Evolutionary conservation across 92 coral and sea anemone genomes (phyloP).

Genomic region (Phenganax stokvisi): DNA sequence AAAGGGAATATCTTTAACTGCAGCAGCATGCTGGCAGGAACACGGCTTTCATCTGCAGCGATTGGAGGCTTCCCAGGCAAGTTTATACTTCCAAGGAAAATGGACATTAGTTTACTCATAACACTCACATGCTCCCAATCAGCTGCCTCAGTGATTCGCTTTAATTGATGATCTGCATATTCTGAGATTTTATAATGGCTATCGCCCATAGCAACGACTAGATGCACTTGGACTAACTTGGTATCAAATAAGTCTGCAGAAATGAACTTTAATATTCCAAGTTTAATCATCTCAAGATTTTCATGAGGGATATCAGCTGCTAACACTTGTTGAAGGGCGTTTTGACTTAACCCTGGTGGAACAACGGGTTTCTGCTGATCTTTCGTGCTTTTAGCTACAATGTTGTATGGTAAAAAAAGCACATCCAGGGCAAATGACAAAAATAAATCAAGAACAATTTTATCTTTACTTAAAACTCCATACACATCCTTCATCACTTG

Average conservation of each 20-base stretch:
- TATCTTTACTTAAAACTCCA: constrained; percentile 18
- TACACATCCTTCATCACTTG: constrained; percentile 27
- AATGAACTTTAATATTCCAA: constrained; percentile 72
- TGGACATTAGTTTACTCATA: constrained; percentile 66
- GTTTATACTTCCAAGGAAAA: constrained; percentile 72
- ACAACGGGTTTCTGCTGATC: constrained; percentile 38
- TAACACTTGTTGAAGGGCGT: constrained; percentile 57
- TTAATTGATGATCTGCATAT: constrained; percentile 79
- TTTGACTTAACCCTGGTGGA: constrained; percentile 77
- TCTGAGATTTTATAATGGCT: constrained; percentile 76
- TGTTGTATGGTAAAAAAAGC: constrained; percentile 72
- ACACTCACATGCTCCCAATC: constrained; percentile 86
- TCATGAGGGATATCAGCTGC: not conserved
- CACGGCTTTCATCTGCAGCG: constrained; percentile 55
- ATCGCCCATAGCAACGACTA: constrained; percentile 86
- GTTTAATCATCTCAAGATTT: constrained; percentile 55
- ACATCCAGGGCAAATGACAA: constrained; percentile 74
- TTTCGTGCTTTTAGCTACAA: not conserved
- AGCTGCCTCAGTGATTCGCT: constrained; percentile 86
- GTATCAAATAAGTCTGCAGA: constrained; percentile 68
- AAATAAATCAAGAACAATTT: constrained; percentile 29
- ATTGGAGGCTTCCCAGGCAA: constrained; percentile 53
- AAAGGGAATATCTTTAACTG: constrained; percentile 83
- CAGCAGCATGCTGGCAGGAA: constrained; percentile 69
- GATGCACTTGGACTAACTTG: constrained; percentile 72